Evolutionary conservation across 2,113 vertebrate genomes (phyloP).

Genomic region (Fulica atra): DNA sequence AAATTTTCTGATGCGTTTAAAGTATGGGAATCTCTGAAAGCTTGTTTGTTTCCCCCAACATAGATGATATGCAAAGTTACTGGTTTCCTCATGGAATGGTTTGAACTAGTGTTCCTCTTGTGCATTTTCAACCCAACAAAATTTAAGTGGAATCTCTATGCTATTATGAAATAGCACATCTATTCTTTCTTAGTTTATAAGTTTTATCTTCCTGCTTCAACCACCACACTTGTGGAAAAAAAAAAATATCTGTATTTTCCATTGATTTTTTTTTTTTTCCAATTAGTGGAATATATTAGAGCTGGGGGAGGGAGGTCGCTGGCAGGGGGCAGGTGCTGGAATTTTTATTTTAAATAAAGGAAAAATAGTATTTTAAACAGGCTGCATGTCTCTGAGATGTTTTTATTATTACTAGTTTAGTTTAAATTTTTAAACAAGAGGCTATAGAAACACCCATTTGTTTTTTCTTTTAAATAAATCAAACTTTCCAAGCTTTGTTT

Average conservation of each 20-base stretch:
- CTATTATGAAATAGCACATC: not conserved
- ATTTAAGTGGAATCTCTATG: not conserved
- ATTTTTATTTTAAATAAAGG: not conserved
- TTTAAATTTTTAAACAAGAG: not conserved
- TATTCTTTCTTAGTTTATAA: not conserved
- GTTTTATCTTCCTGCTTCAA: not conserved
- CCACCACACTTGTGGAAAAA: not conserved
- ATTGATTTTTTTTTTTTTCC: not conserved
- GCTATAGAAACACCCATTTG: not conserved
- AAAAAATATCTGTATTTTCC: no score
- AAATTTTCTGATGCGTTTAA: not conserved
- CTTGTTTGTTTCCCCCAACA: not conserved
- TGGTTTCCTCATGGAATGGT: not conserved
- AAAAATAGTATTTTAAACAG: not conserved
- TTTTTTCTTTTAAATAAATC: constrained; percentile 32
- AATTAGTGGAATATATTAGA: not conserved
- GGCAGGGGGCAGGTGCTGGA: not conserved
- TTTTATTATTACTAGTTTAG: not conserved
- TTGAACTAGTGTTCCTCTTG: not conserved
- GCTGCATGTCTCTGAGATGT: not conserved
- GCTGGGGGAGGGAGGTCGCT: rapidly evolving
- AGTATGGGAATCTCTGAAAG: not conserved
- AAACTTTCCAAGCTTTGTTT: not conserved
- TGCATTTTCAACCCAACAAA: not conserved
- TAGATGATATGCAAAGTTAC: not conserved